Conservation (phyloP, 2,888 invertebrate species). For the Phragmatobia fuliginosa region DNA sequence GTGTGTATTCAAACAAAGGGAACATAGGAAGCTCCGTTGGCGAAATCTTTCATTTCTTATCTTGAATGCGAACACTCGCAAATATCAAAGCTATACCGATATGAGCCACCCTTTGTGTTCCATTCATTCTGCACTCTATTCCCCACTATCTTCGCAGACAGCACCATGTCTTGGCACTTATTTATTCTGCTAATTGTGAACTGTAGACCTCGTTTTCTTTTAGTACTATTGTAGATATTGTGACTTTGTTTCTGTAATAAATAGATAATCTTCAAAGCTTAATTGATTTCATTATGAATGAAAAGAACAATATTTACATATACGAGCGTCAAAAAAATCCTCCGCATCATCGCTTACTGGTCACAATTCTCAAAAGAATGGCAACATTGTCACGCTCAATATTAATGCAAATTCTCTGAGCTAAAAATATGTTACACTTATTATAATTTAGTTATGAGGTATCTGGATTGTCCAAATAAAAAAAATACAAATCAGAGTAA, state of each 20-base stretch:
- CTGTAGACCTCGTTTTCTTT: not conserved
- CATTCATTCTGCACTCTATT: conserved; percentile 27
- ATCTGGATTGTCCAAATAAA: too few species aligned
- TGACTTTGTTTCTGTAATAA: conserved; percentile 6
- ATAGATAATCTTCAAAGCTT: not conserved
- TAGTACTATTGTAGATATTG: not conserved
- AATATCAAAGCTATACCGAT: conserved; percentile 56
- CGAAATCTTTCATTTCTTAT: conserved; percentile 81
- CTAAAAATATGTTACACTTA: too few species aligned
- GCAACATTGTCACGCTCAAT: too few species aligned
- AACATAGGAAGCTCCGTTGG: conserved; percentile 55
- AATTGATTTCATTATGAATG: not conserved
- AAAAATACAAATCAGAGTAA: too few species aligned
- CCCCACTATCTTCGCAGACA: conserved; percentile 29
- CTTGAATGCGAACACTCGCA: conserved; percentile 62
- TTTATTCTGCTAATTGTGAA: conserved; percentile 23
- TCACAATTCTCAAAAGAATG: too few species aligned
- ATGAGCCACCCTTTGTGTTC: conserved; percentile 38
- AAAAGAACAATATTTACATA: too few species aligned
- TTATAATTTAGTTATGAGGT: too few species aligned
- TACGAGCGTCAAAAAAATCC: too few species aligned
- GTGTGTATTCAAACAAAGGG: conserved; percentile 56
- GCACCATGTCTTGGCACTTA: conserved; percentile 1
- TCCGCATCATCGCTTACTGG: too few species aligned
- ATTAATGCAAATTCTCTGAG: too few species aligned